Evolutionary conservation across 2,113 vertebrate species (phyloP).

Genomic region (Brachypodius melanocephalos): DNA sequence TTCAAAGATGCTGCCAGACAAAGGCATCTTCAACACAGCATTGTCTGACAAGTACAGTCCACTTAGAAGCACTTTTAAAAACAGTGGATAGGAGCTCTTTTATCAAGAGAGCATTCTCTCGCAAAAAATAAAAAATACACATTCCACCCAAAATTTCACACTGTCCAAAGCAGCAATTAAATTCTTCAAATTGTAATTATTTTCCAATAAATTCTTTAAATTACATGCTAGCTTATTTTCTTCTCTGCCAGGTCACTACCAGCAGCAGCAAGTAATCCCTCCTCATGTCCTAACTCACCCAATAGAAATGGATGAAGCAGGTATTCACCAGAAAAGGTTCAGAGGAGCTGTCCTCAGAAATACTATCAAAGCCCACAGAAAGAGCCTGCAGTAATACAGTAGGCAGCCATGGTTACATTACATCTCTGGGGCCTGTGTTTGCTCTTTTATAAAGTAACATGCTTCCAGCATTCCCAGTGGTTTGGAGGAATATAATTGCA

Average conservation of each 20-base stretch:
- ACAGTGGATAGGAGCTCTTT: not conserved
- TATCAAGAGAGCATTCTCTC: not conserved
- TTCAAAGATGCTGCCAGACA: not conserved
- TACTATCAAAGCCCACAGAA: not conserved
- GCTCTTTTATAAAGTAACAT: slow-evolving; percentile 7
- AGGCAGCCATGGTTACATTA: not conserved
- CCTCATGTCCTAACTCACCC: not conserved
- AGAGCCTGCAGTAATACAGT: not conserved
- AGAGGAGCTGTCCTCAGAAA: not conserved
- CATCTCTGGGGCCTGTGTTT: not conserved
- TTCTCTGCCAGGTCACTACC: not conserved
- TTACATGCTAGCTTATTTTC: not conserved
- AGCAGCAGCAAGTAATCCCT: not conserved
- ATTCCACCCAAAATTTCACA: not conserved
- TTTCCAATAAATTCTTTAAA: not conserved
- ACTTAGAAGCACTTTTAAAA: not conserved
- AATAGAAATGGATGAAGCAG: not conserved
- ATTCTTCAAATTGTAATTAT: not conserved
- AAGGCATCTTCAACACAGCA: not conserved
- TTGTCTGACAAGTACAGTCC: not conserved
- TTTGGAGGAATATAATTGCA: slow-evolving; percentile 28
- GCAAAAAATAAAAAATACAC: not conserved
- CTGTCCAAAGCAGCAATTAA: not conserved
- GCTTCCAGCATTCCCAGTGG: slow-evolving; percentile 42
- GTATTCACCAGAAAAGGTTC: not conserved